Evolutionary conservation across 1,140 invertebrate genomes (phyloP), one percentile per base, ranked within the genome.

Genomic region (Bombus confusus): DNA sequence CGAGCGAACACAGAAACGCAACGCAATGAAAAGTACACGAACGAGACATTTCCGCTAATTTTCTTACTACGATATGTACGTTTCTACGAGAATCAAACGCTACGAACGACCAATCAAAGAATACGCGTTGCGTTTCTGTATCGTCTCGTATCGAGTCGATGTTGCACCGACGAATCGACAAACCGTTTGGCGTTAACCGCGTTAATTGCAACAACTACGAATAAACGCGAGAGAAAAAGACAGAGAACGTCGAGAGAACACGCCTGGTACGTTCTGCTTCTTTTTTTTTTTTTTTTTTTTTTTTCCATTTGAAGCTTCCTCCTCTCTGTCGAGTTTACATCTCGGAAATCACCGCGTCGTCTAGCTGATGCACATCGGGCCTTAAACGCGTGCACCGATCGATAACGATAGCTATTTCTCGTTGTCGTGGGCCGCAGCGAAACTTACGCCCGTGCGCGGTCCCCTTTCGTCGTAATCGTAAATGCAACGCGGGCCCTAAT

Each of bases 401-500:
- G 18, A 52, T 52, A 34, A 22, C 39, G 72, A 68, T 69, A 57
- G 41, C 43, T 41, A 62, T 76, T 76, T 41, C 81, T 76, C 62
- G 81, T 57, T 83, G 76, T 76, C 72, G 69, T n/a, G 12, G 28
- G n/a, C 41, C 52, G n/a, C 28, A 15, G 34, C 34, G 25, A 72
- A 71, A 71, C 37, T 41, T 72, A 22, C 47, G 18, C 18, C 47
- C 47, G 47, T 52, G 47, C 52, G 15, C 34, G 37, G 52, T 73
- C 69, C 80, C 72, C 80, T 37, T 59, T 52, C 78, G 18, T 37
- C n/a, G 80, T 62, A 73, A 81, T 73, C 69, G 80, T 74, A 64
- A 73, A 81, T 62, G 69, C 69, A 81, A 73, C 69, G 80, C 47
- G 80, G 39, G 18, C 52, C 31, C 71, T 82, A 82, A 82, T 82